Evolutionary conservation across 2,888 invertebrate species (phyloP).

Genomic region (Penaeus monodon): DNA sequence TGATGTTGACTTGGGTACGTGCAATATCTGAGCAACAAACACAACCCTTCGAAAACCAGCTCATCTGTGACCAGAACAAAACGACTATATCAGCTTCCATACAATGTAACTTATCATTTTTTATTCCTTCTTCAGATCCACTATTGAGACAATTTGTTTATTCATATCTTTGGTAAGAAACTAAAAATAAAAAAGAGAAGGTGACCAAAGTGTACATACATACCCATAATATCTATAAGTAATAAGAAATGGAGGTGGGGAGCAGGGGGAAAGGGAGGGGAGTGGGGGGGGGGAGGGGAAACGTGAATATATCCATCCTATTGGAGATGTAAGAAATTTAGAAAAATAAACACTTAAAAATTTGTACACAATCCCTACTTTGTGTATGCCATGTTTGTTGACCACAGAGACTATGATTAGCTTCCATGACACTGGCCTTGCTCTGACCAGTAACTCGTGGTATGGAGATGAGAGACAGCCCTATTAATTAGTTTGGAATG

Average conservation of each 20-base stretch:
- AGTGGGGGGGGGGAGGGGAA: not conserved
- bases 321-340: conserved; percentile 42
- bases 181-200: conserved; percentile 37
- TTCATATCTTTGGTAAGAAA: conserved; percentile 50
- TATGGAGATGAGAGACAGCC: conserved; percentile 47
- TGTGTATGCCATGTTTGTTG: conserved; percentile 52
- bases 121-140: conserved; percentile 40
- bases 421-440: conserved; percentile 29
- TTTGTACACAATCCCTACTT: conserved; percentile 46
- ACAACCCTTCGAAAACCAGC: not conserved
- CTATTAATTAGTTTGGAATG: conserved; percentile 54
- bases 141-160: conserved; percentile 41
- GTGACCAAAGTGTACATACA: conserved; percentile 51
- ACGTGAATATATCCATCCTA: conserved; percentile 45
- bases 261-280: conserved; percentile 17
- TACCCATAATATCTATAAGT: conserved; percentile 37
- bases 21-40: not conserved
- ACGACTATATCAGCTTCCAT: conserved; percentile 27
- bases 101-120: conserved; percentile 18
- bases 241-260: conserved; percentile 27
- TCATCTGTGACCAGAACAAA: not conserved
- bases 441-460: conserved; percentile 39
- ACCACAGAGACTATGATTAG: conserved; percentile 42
- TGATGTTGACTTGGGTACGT: conserved; percentile 4
- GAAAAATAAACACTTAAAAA: conserved; percentile 51